A percentile compares a stretch with the other conserved stretches of the same genome.
phyloP scores from a whole-genome alignment of 2,797 vertebrate genomes.

The Corythornis leucogaster region DNA sequence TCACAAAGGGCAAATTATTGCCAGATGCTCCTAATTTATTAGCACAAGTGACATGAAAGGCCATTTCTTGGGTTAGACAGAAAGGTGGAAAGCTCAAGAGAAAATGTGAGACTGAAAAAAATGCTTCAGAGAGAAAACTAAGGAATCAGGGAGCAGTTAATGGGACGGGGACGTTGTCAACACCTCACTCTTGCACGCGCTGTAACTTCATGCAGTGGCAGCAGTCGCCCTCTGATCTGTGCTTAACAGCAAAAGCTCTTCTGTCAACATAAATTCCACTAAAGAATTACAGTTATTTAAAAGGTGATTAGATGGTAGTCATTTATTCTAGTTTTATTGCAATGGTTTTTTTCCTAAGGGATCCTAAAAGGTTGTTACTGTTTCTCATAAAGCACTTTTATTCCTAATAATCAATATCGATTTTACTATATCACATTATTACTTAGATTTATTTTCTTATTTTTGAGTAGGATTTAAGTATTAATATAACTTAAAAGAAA shows the following conservation, averaged over 20 bases:
- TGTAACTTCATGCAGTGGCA: background rate
- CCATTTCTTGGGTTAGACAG: background rate
- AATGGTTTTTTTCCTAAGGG: background rate
- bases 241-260: conserved; percentile 35
- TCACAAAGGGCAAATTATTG: background rate
- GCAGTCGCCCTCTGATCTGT: background rate
- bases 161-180: background rate
- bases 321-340: conserved; percentile 62
- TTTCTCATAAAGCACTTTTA: conserved; percentile 62
- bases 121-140: background rate
- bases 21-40: background rate
- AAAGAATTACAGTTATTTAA: conserved; percentile 60
- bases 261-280: conserved; percentile 43
- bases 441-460: conserved; percentile 66
- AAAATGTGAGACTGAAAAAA: background rate
- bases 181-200: background rate
- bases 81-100: background rate
- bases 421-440: conserved; percentile 59
- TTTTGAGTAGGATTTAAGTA: conserved; percentile 51
- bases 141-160: background rate
- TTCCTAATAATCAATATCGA: conserved; percentile 67
- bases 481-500: conserved; percentile 40
- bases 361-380: conserved; percentile 49
- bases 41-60: background rate
- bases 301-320: conserved; percentile 59